Base-by-base conservation (phyloP, 2,113 vertebrate genomes). In the Bubo blakistoni region DNA sequence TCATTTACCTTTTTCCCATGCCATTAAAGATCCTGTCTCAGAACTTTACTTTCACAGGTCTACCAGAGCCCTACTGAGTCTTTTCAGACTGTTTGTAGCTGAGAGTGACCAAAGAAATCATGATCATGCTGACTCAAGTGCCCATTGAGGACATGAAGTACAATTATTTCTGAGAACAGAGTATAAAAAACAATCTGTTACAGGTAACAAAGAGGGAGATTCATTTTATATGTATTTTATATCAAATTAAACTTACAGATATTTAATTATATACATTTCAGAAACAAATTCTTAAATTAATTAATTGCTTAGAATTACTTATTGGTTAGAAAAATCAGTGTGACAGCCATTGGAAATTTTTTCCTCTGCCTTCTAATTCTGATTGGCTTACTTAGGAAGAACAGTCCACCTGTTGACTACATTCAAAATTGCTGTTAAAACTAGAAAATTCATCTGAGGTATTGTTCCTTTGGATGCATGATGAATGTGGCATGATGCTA, bases 151-250 rank as follows among this genome's bases (percentile, higher is more conserved):
- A 77, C 12, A 62, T 61, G 62, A 82, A 93, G 70, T 61, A 26
- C 47, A 88, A 36, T 86, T 94, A 72, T 90, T 94, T 80, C 63
- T 92, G 69, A 95, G 72, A 95, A 66, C 29, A 46, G 14, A 86
- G 18, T 86, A 32, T 83, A 88, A 74, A 94, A 42, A 5, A 0
- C 34, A 62, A 1, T 86, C 38, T 81, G 3, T 81, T 86, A 46
- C 47, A 86, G 63, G 36, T 92, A 81, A 59, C 51, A 61, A 90
- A 49, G 51, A 92, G 32, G 25, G 36, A 86, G 38, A 80, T 79
- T 9, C 32, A 71, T 63, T 84, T 86, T 80, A 36, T 62, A 78
- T 51, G 46, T 15, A 46, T 86, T 91, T 91, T 67, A 46, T 22
- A 13, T 73, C 3, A 47, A 74, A 40, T 26, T 34, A 59, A 57